Percentiles rank a stretch among this genome's conserved stretches.
Conservation (phyloP, 2,888 invertebrate species). For the Teleiodes luculella region DNA sequence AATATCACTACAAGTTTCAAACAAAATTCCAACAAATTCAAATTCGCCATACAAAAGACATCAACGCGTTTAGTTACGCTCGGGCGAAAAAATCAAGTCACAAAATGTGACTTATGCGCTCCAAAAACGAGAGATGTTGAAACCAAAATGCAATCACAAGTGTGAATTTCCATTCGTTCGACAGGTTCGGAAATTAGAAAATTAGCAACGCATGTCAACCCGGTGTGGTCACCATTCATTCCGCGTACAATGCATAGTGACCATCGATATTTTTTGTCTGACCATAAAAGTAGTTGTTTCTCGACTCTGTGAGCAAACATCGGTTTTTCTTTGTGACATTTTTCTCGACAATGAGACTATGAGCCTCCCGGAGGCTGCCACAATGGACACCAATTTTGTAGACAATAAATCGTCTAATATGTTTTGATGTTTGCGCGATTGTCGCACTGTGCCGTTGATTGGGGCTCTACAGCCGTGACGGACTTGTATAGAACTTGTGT, state of each 20-base stretch:
- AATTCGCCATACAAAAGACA: slow-evolving; percentile 14
- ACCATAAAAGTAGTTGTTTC: slow-evolving; percentile 41
- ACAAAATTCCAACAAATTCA: too few species aligned
- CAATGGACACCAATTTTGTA: slow-evolving; percentile 65
- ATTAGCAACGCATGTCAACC: slow-evolving; percentile 68
- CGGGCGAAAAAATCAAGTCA: slow-evolving; percentile 7
- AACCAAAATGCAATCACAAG: slow-evolving; percentile 18
- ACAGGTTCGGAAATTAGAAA: slow-evolving; percentile 51
- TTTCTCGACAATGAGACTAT: slow-evolving; percentile 47
- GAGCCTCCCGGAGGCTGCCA: slow-evolving; percentile 59
- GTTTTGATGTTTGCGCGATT: slow-evolving; percentile 71
- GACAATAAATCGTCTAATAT: slow-evolving; percentile 69
- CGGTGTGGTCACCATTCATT: slow-evolving; percentile 70
- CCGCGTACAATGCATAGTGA: slow-evolving; percentile 39
- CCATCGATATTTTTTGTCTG: slow-evolving; percentile 27
- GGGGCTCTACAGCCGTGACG: slow-evolving; percentile 60
- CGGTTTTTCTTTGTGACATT: slow-evolving; percentile 42
- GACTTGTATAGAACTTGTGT: slow-evolving; percentile 30
- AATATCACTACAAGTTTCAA: too few species aligned
- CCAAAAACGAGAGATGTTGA: neutral
- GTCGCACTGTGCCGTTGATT: slow-evolving; percentile 51
- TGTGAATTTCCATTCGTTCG: slow-evolving; percentile 22
- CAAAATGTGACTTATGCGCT: slow-evolving; percentile 4
- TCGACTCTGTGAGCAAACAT: slow-evolving; percentile 52
- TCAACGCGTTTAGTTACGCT: slow-evolving; percentile 13